Evolutionary conservation across 1,140 invertebrate species (phyloP), one percentile per base, ranked within the genome.

Genomic region (Lerema accius): DNA sequence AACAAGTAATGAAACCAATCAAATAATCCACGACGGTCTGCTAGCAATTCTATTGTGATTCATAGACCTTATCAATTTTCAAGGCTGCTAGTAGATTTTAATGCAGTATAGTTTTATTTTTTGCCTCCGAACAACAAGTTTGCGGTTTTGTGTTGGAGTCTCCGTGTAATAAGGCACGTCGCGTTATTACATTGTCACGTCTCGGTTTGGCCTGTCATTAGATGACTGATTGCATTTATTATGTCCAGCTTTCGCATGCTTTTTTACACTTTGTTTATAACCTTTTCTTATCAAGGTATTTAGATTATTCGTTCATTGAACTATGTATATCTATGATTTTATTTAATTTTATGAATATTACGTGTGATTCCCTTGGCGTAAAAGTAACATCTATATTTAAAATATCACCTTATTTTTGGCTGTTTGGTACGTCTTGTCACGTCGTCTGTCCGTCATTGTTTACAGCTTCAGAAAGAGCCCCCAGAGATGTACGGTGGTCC

Each of bases 191-290:
- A 17, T 46, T 35, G 55, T 71, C 69, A 71, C 69, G 66, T 74
- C 60, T 64, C 32, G 39, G 26, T 16, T 55, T 55, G 16, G 6
- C 14, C 32, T 51, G 53, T 56, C 53, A 71, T 73, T 67, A 67
- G 67, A 64, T 62, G 39, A 53, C 59, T 61, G 66, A 71, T 71
- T 71, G 71, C 65, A 61, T 65, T 69, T 67, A 69, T 73, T 76
- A 68, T 64, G 53, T 56, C 64, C 64, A 59, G 61, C 51, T 39
- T 63, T 70, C 51, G 58, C 46, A 46, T 51, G 13, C 32, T 51
- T 49, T 59, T 42, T 13, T 58, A 26, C 32, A 32, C 23, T 53
- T 49, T 51, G 13, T 11, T 19, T 39, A n/a, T 6, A 35, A 32
- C 3, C 9, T 32, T 50, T 11, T 1, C n/a, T 4, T 11, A 39